Conservation (phyloP, 2,113 vertebrate species). For the Ramphastos sulfuratus region DNA sequence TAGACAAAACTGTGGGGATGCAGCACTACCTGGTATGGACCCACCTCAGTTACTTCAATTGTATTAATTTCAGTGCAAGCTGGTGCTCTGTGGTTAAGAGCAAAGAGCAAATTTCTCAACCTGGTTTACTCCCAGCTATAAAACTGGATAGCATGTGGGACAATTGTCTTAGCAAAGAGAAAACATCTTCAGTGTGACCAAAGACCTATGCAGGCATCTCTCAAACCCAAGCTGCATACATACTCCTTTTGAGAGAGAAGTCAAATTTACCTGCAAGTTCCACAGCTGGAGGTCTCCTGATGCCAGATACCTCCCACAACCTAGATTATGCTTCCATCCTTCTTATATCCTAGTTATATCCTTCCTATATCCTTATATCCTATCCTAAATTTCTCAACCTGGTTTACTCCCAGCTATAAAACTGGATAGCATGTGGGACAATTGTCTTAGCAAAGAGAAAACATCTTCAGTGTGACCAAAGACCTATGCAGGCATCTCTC, state of each 20-base stretch:
- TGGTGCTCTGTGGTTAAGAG: neutral
- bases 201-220: neutral
- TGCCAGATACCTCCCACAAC: neutral
- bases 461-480: neutral
- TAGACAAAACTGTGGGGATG: neutral
- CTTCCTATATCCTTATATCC: too few species aligned
- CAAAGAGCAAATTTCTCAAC: neutral
- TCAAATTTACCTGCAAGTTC: neutral
- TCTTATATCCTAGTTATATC: neutral
- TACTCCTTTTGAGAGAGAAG: neutral
- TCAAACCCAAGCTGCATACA: neutral
- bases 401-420: neutral
- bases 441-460: neutral
- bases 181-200: neutral
- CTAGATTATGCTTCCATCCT: neutral
- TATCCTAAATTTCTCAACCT: neutral
- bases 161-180: neutral
- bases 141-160: neutral
- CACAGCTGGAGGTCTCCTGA: neutral
- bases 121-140: neutral
- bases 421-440: neutral
- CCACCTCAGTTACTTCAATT: neutral
- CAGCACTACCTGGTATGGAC: neutral
- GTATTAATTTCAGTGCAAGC: neutral
- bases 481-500: accelerated